Base-by-base conservation (phyloP, 2,888 invertebrate genomes). In the Eudasyphora cyanicolor region DNA sequence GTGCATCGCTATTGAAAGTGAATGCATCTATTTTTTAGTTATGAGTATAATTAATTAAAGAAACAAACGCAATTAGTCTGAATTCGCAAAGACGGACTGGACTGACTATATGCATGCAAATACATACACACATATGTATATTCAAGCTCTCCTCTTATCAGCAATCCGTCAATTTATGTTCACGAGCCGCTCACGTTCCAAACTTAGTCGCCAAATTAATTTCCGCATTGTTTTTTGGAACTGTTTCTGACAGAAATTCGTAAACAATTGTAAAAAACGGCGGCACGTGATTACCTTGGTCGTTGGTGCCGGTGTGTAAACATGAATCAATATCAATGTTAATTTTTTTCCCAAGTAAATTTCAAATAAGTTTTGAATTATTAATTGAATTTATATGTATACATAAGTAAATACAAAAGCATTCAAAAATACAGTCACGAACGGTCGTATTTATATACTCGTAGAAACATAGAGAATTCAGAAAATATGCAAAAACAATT, bases 271-370 rank as follows among this genome's bases (percentile, higher is more conserved):
- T 2, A 27, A 12, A 14, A 57, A 57, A 27, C 57, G n/a, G 45
- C 32, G 6, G 12, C 60, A 60, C 60, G 60, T 60, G 60, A 60
- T 60, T 60, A 60, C 60, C 60, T 60, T 60, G 60, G 6, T 14
- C 32, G 60, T 32, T 27, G 29, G 7, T 49, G 49, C 19, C 60
- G 8, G 21, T 24, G 21, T 24, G 32, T 60, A n/a, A 14, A 17
- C 5, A 2, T 60, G 60, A 29, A 32, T 60, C 29, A 60, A 24
- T 19, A 27, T 8, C 57, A 57, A 8, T 27, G 60, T 32, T 60
- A n/a, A n/a, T 19, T 54, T 49, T n/a, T 2, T 57, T 60, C 27
- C n/a, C n/a, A 5, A n/a, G 27, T 60, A 29, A 12, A 60, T n/a
- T 32, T 60, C 32, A 3, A 29, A 60, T 57, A 60, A 10, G 60